Percentiles rank a stretch among this genome's conserved stretches.
phyloP scores from a whole-genome alignment of 2,113 vertebrate genomes.

The Charina bottae region DNA sequence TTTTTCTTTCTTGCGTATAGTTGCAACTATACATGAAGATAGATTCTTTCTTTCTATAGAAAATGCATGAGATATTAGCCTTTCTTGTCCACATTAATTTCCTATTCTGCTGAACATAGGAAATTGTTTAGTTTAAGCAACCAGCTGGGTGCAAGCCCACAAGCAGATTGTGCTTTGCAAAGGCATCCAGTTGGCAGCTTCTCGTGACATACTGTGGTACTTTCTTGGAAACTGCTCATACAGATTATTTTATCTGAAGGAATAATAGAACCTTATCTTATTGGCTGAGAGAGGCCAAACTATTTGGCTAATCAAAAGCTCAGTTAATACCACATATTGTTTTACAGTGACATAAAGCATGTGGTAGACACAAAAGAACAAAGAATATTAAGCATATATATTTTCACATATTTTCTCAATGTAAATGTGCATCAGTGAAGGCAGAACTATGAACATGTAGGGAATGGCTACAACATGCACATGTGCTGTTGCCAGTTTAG shows the following conservation, averaged over 20 bases:
- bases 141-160: not conserved
- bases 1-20: not conserved
- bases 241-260: not conserved
- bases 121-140: not conserved
- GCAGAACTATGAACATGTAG: not conserved
- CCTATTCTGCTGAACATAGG: not conserved
- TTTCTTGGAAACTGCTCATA: not conserved
- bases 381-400: not conserved
- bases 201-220: not conserved
- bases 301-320: not conserved
- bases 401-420: not conserved
- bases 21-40: not conserved
- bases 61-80: not conserved
- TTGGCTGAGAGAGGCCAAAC: not conserved
- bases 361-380: not conserved
- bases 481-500: not conserved
- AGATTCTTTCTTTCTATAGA: not conserved
- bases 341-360: not conserved
- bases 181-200: not conserved
- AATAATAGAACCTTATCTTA: not conserved
- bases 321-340: not conserved
- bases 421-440: not conserved
- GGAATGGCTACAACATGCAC: not conserved
- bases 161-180: not conserved
- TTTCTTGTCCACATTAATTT: not conserved